Evolutionary conservation across 2,113 vertebrate genomes (phyloP).

Genomic region (Echinops telfairi): DNA sequence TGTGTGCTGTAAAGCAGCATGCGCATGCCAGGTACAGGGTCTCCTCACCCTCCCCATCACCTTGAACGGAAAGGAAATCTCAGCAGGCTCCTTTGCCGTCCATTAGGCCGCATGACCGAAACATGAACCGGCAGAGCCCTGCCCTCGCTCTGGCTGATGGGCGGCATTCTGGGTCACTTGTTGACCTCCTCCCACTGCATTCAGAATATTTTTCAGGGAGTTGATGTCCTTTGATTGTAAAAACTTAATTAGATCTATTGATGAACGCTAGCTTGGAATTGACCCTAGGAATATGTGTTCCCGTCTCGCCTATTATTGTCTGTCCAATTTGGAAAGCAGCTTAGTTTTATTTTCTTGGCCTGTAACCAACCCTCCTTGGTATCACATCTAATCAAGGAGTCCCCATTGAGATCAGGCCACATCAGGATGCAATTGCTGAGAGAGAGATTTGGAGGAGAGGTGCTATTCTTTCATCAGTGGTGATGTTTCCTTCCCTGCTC

Average conservation of each 20-base stretch:
- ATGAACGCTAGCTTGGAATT: constrained; percentile 27
- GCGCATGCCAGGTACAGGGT: rapidly evolving
- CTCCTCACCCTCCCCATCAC: constrained; percentile 32
- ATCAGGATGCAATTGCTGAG: not conserved
- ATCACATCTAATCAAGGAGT: not conserved
- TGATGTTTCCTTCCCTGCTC: not conserved
- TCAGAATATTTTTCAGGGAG: constrained; percentile 34
- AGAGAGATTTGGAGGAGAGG: not conserved
- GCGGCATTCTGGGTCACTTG: not conserved
- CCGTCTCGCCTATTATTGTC: constrained; percentile 7
- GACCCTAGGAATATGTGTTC: not conserved
- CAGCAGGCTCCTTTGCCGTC: not conserved
- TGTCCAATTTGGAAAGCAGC: constrained; percentile 57
- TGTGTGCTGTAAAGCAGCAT: not conserved
- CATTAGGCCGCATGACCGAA: not conserved
- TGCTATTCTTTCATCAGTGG: not conserved
- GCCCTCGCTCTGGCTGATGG: not conserved
- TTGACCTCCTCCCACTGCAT: not conserved
- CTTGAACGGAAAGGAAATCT: constrained; percentile 5
- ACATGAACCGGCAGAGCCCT: not conserved
- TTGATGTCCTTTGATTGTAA: not conserved
- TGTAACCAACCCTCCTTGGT: constrained; percentile 1
- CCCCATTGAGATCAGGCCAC: not conserved
- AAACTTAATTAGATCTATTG: constrained; percentile 28
- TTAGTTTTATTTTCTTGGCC: constrained; percentile 23